A percentile compares a stretch with the other conserved stretches of the same genome.
These are phyloP conservation scores for Hypercompe scribonia DNA, from an alignment of 2,888 invertebrate genomes.

Conservation along the genomic window DNA sequence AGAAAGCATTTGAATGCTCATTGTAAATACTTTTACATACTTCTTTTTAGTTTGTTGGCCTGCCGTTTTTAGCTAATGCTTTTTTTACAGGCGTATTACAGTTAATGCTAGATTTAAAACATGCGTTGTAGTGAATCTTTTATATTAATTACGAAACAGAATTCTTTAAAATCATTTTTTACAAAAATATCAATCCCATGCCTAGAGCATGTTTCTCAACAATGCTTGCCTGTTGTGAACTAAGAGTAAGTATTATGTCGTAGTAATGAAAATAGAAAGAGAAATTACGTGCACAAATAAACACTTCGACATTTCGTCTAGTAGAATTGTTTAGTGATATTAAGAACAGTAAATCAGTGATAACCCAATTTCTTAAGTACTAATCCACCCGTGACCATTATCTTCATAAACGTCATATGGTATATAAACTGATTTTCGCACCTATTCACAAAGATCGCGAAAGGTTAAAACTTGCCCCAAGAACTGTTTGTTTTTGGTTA, in stretches of 20 bases:
- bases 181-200: too few relatives aligned
- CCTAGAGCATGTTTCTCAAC: background rate
- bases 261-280: background rate
- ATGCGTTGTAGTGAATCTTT: too few relatives aligned
- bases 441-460: too few relatives aligned
- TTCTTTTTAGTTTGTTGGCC: background rate
- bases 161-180: too few relatives aligned
- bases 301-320: background rate
- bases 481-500: too few relatives aligned
- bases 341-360: background rate
- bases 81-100: background rate
- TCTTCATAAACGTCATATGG: too few relatives aligned
- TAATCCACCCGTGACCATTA: background rate
- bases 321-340: background rate
- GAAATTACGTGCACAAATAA: background rate
- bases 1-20: background rate
- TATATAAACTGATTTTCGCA: too few relatives aligned
- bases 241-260: background rate
- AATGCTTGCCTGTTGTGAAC: background rate
- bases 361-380: background rate
- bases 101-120: background rate
- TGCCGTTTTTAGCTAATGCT: background rate
- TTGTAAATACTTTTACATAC: background rate
- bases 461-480: background rate
- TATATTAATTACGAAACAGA: too few relatives aligned